These are phyloP conservation scores for Empis stercorea DNA, from an alignment of 2,888 invertebrate species.

Conservation along the genomic window DNA sequence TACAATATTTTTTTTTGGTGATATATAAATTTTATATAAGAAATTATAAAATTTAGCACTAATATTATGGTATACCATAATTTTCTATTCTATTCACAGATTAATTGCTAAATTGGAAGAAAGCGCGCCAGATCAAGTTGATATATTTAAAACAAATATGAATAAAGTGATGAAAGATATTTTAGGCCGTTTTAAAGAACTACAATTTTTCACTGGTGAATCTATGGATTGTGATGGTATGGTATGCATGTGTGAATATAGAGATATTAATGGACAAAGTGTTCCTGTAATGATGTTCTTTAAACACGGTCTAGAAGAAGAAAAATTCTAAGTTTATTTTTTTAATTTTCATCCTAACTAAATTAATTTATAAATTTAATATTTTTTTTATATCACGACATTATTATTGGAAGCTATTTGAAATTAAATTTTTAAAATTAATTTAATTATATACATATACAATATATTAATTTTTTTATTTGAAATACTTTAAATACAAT, in stretches of 20 bases:
- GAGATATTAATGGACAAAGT: constrained; percentile 70
- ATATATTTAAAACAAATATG: constrained; percentile 80
- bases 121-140: constrained; percentile 69
- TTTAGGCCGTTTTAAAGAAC: constrained; percentile 77
- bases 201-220: constrained; percentile 86
- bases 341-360: no score
- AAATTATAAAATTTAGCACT: no score
- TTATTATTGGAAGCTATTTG: no score
- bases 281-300: constrained; percentile 89
- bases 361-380: no score
- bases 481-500: no score
- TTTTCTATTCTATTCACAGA: constrained; percentile 37
- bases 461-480: no score
- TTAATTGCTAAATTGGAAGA: constrained; percentile 71
- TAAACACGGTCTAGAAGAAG: constrained; percentile 89
- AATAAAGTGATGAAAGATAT: constrained; percentile 90
- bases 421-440: no score
- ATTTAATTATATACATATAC: no score
- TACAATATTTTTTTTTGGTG: no score
- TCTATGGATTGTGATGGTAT: constrained; percentile 89
- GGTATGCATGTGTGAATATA: constrained; percentile 88
- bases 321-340: constrained; percentile 62
- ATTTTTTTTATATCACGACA: no score
- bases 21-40: no score
- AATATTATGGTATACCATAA: no score